These are phyloP conservation scores for Sphinx pinastri DNA, from an alignment of 2,888 invertebrate genomes.

Conservation along the genomic window DNA sequence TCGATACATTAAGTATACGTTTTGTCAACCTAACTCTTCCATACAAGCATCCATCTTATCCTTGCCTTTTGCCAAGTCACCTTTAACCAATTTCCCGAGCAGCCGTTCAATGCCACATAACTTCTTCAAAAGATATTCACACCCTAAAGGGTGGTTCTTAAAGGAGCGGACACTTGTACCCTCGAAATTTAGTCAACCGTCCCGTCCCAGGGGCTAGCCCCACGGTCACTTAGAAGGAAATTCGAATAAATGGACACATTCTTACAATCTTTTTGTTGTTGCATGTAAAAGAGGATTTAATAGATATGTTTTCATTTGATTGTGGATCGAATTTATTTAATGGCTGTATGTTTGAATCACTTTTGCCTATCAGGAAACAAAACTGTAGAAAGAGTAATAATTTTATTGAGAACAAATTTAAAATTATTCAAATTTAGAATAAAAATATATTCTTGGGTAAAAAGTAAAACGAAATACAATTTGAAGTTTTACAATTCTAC, in stretches of 20 bases:
- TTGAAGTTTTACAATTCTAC: no score
- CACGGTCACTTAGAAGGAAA: conserved; percentile 68
- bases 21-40: background rate
- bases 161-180: conserved; percentile 74
- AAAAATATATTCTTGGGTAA: no score
- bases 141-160: conserved; percentile 66
- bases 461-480: no score
- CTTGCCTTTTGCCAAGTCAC: conserved; percentile 13
- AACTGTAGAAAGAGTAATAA: no score
- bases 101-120: conserved; percentile 20
- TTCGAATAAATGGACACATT: conserved; percentile 65
- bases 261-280: conserved; percentile 36
- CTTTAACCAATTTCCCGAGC: conserved; percentile 19
- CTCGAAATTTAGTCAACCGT: conserved; percentile 78
- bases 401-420: no score
- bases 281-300: background rate
- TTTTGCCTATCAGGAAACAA: no score
- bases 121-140: conserved; percentile 29
- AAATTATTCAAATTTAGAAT: no score
- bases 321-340: background rate
- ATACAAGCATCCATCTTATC: background rate
- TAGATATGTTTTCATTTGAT: background rate
- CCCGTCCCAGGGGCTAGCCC: conserved; percentile 66
- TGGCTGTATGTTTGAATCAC: no score
- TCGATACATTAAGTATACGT: no score